Conservation (phyloP, 2,797 vertebrate genomes). For the Channa striata region DNA sequence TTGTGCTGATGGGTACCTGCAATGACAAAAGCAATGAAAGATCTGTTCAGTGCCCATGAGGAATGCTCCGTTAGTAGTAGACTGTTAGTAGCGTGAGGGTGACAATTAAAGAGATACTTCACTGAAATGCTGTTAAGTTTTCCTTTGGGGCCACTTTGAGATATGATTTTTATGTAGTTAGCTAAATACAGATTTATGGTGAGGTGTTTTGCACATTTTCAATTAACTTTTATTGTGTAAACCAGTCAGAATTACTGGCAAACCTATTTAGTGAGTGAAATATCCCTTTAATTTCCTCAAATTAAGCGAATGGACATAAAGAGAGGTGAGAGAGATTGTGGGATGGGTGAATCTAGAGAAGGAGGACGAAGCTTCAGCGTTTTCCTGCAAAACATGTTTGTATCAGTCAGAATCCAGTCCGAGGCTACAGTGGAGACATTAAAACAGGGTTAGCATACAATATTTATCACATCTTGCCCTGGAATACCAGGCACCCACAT, state of each 20-base stretch:
- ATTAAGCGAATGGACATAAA: conserved; percentile 46
- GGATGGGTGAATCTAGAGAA: conserved; percentile 32
- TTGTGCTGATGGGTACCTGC: conserved; percentile 95
- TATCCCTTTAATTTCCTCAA: conserved; percentile 67
- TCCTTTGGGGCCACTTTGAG: conserved; percentile 3
- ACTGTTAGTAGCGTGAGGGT: conserved; percentile 36
- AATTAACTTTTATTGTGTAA: conserved; percentile 7
- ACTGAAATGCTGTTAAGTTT: conserved; percentile 14
- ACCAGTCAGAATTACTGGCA: neutral
- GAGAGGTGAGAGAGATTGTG: conserved; percentile 35
- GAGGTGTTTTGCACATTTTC: neutral
- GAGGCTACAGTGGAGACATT: conserved; percentile 17
- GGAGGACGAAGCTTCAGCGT: conserved; percentile 23
- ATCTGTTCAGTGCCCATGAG: conserved; percentile 66
- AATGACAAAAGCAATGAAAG: conserved; percentile 88
- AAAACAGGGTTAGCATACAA: conserved; percentile 34
- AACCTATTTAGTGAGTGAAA: conserved; percentile 46
- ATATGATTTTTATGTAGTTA: neutral
- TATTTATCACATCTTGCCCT: conserved; percentile 56
- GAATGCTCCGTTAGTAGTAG: conserved; percentile 45
- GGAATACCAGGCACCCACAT: conserved; percentile 34
- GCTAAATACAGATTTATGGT: neutral
- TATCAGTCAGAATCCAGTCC: conserved; percentile 46
- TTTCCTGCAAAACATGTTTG: conserved; percentile 46
- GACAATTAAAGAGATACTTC: conserved; percentile 64